Base-by-base conservation (phyloP, 2,113 vertebrate species). In the Sturnira hondurensis region DNA sequence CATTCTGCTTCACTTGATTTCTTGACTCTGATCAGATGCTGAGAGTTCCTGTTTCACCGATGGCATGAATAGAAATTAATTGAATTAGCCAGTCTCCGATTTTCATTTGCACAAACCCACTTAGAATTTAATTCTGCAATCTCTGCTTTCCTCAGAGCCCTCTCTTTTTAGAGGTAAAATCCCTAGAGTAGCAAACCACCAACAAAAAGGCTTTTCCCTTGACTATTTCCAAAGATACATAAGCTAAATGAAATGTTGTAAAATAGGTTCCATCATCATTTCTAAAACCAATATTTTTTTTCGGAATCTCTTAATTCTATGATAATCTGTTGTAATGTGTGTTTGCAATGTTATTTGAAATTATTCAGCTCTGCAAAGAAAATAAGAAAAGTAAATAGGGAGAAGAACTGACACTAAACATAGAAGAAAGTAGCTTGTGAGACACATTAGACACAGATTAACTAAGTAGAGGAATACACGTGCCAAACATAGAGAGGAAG, bases 321-420 rank as follows among this genome's bases (percentile, higher is more conserved):
- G 61, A 88, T 96, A 97, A 97, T 94, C 97, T 96, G 91, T 93
- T 96, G 82, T 95, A 97, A 97, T 96, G 28, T 95, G 70, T 96
- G 87, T 97, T 97, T 95, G 71, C 86, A 50, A 8, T 96, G 68
- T 92, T 93, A 97, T 95, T 97, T 96, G 96, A 91, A 58, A 93
- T 97, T 80, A 93, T 87, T 94, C 76, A 78, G 1, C 88, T 96
- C 68, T 89, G 41, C 45, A 15, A 26, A 38, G 43, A 91, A 89
- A 97, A 63, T 91, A 91, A 94, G 38, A 86, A 89, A 91, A 58
- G 16, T 65, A 96, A 96, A 95, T 52, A 92, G 28, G 58, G 43
- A 94, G 36, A 94, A 58, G 85, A 87, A 93, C 70, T 45, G 36
- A 95, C 77, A 92, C 84, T 85, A 82, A 95, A 93, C 41, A 70